phyloP scores from a whole-genome alignment of 2,113 vertebrate genomes.

The Oncorhynchus kisutch region DNA sequence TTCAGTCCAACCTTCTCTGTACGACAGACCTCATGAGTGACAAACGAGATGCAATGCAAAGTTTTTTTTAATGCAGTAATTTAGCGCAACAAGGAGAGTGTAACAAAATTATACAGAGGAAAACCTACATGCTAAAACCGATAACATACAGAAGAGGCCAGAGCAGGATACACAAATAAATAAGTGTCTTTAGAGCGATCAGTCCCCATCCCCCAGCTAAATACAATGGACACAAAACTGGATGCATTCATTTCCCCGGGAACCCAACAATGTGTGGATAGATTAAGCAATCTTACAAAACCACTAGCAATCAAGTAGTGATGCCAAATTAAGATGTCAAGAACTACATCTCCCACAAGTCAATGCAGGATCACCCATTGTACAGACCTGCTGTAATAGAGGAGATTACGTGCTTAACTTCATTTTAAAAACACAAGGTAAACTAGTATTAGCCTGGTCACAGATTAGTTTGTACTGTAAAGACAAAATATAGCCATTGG shows the following conservation, averaged over 20 bases:
- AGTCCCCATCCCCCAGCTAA: conserved; percentile 42
- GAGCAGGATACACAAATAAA: conserved; percentile 76
- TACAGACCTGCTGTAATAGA: conserved; percentile 65
- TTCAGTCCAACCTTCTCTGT: too few species aligned
- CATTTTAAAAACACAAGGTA: conserved; percentile 6
- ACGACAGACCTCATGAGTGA: too few species aligned
- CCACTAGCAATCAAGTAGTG: conserved; percentile 23
- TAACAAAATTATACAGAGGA: conserved; percentile 66
- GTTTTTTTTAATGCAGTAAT: conserved; percentile 83
- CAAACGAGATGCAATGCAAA: conserved; percentile 67
- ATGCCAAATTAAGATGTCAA: conserved; percentile 20
- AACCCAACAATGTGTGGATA: conserved; percentile 14
- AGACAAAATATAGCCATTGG: neutral
- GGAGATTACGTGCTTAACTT: conserved; percentile 48
- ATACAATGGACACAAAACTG: conserved; percentile 59
- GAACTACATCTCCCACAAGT: conserved; percentile 44
- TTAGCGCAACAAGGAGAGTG: conserved; percentile 82
- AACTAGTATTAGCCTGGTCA: neutral
- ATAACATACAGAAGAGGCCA: conserved; percentile 57
- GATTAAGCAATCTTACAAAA: conserved; percentile 35
- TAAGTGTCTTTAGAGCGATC: conserved; percentile 65
- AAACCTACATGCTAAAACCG: conserved; percentile 50
- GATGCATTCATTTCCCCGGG: conserved; percentile 20
- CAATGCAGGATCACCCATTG: conserved; percentile 31
- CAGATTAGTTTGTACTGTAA: too few species aligned